Evolutionary conservation across 2,888 invertebrate genomes (phyloP).

Genomic region (Strigamia crassipes): DNA sequence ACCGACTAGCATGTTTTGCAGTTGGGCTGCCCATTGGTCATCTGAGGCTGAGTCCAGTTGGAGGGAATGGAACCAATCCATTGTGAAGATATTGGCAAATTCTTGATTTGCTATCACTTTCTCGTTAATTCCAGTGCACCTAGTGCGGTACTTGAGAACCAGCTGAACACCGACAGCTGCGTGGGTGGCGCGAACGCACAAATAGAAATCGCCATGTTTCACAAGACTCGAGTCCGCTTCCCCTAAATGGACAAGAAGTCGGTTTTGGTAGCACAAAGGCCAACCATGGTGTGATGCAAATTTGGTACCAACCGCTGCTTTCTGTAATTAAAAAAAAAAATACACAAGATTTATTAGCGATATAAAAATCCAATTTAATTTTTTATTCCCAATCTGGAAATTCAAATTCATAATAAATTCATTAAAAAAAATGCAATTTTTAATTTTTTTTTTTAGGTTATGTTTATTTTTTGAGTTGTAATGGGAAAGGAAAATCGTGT

Average conservation of each 20-base stretch:
- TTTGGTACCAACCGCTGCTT: background rate
- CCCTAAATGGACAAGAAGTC: slow-evolving; percentile 49
- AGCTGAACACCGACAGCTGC: slow-evolving; percentile 45
- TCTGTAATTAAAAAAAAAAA: slow-evolving; percentile 34
- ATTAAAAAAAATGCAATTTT: too few species aligned
- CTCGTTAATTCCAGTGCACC: slow-evolving; percentile 39
- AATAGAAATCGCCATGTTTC: slow-evolving; percentile 50
- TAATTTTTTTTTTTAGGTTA: too few species aligned
- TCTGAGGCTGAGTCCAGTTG: slow-evolving; percentile 52
- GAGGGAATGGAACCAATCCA: slow-evolving; percentile 51
- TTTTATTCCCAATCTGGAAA: background rate
- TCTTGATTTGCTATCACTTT: slow-evolving; percentile 46
- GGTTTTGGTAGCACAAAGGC: slow-evolving; percentile 49
- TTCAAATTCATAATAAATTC: background rate
- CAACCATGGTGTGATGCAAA: slow-evolving; percentile 48
- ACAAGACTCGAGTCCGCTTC: slow-evolving; percentile 50
- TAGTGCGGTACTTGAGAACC: slow-evolving; percentile 46
- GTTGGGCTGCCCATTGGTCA: slow-evolving; percentile 67
- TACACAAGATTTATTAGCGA: background rate
- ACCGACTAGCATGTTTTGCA: slow-evolving; percentile 70
- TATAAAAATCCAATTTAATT: background rate
- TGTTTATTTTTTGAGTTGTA: background rate
- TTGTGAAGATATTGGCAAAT: slow-evolving; percentile 49
- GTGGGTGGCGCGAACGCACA: slow-evolving; percentile 47
- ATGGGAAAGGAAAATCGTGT: slow-evolving; percentile 24